Base-by-base conservation (phyloP, 2,113 vertebrate species). In the Phyllopteryx taeniolatus region DNA sequence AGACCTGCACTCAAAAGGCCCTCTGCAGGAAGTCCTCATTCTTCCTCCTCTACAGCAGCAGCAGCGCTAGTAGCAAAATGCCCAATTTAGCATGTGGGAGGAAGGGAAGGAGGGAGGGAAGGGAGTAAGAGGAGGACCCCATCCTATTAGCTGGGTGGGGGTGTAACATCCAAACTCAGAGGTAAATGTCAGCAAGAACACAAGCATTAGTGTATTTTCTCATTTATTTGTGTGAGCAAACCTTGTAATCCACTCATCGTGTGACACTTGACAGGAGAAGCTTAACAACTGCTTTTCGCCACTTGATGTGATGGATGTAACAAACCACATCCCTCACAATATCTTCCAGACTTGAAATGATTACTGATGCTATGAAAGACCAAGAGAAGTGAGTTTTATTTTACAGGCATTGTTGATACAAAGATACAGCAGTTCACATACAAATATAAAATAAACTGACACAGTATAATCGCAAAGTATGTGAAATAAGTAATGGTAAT, bases 11-110 rank as follows among this genome's bases (percentile, higher is more conserved):
- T 83, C 75, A 81, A 39, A 87, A 88, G 82, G 84, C 57, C 80
- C 86, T 78, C 86, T 83, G 80, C 87, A 83, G 84, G 81, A 86
- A 76, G 85, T 82, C 85, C 68, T 77, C 74, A 85, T 83, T 84
- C 80, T 89, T 84, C 83, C 73, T 64, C 79, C 83, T 83, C 84
- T 83, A 81, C 75, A 83, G 72, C 75, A 79, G 53, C 65, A 68
- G 53, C 73, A 22, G 31, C 65, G 56, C 54, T 20, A 27, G 0
- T 1, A 64, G 61, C 61, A 76, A 82, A 86, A 82, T 78, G 72
- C 73, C 77, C 27, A 47, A 66, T 66, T 66, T 66, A 46, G 43
- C 43, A 66, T 7, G n/a, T 47, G 64, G 64, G 42, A 46, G 64
- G 63, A 27, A 47, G 43, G 63, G 63, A 22, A 46, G 63, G 76